These are phyloP conservation scores for Phodopus roborovskii DNA, from an alignment of 2,113 vertebrate genomes.

Conservation along the genomic window DNA sequence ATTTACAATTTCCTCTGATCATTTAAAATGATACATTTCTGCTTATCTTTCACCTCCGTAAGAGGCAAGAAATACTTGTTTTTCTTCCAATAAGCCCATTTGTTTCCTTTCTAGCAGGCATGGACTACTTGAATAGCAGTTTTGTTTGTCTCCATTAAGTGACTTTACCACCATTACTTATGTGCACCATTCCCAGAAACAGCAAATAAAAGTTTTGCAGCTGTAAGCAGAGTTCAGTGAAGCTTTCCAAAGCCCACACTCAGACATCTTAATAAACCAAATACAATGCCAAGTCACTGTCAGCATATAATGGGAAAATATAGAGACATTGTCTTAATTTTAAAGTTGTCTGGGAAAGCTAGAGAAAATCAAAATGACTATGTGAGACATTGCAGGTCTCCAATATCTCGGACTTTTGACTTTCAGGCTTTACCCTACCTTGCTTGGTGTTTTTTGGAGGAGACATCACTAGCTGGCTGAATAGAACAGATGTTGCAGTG, in stretches of 20 bases:
- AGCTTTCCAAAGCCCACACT: neutral
- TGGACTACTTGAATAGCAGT: neutral
- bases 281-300: neutral
- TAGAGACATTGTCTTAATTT: neutral
- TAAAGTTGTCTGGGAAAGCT: neutral
- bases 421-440: neutral
- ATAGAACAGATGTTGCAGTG: neutral
- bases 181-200: neutral
- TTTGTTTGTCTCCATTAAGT: neutral
- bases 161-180: neutral
- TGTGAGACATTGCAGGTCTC: neutral
- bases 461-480: neutral
- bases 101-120: neutral
- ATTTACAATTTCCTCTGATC: neutral
- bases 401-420: too few species aligned
- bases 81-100: neutral
- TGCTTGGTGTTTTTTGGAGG: neutral
- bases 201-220: neutral
- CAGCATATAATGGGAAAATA: neutral
- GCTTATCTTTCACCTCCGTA: neutral
- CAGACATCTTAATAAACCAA: neutral
- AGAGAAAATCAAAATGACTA: neutral
- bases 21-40: conserved; percentile 33
- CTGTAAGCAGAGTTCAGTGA: neutral
- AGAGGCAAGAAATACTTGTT: neutral